Evolutionary conservation across 2,113 vertebrate genomes (phyloP).

Genomic region (Hemichromis elongatus): DNA sequence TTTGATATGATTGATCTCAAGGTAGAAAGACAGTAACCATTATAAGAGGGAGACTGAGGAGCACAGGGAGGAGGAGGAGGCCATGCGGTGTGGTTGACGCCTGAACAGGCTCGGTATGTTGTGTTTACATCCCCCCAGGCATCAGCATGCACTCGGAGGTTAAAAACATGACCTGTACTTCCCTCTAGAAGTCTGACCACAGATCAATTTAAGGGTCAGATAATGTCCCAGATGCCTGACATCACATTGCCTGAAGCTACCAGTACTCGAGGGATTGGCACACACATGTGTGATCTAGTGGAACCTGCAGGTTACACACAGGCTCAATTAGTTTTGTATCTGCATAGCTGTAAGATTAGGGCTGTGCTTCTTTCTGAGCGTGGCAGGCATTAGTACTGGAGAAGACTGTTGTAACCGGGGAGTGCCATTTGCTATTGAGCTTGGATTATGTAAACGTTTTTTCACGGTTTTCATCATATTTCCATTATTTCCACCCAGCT

Average conservation of each 20-base stretch:
- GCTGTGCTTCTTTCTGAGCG: neutral
- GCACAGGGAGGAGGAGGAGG: neutral
- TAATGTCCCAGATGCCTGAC: neutral
- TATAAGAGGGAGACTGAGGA: neutral
- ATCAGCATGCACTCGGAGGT: neutral
- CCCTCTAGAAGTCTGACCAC: neutral
- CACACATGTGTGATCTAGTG: neutral
- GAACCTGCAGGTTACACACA: neutral
- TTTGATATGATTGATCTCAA: neutral
- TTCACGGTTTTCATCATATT: neutral
- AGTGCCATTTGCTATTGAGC: neutral
- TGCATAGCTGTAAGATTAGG: neutral
- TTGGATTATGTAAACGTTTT: neutral
- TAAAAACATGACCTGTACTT: neutral
- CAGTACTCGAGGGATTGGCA: accelerated
- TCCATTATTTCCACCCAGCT: neutral
- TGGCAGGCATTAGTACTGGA: neutral
- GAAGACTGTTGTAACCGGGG: neutral
- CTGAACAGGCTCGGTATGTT: neutral
- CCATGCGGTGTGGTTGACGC: neutral
- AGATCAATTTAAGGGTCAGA: neutral
- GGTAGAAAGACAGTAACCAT: neutral
- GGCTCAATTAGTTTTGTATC: neutral
- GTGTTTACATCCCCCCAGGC: slow-evolving; percentile 18
- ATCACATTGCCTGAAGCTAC: neutral